Conservation (phyloP, 2,888 invertebrate genomes). For the Chymomyza caudatula region DNA sequence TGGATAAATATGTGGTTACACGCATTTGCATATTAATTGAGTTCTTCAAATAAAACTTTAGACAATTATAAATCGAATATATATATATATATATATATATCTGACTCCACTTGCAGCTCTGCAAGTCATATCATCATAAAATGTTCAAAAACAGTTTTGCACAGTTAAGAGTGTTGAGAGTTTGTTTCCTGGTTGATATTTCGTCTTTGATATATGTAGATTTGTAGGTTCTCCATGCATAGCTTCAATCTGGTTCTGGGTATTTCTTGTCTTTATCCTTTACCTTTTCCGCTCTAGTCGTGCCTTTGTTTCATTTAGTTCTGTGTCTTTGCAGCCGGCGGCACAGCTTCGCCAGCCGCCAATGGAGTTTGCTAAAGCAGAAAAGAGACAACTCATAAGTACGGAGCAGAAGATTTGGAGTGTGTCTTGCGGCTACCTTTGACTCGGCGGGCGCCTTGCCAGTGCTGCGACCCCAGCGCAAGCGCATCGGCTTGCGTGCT, state of each 20-base stretch:
- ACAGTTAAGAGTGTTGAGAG: slow-evolving; percentile 23
- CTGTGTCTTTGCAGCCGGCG: slow-evolving; percentile 40
- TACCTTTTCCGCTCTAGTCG: neutral
- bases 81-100: slow-evolving; percentile 25
- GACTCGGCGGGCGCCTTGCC: slow-evolving; percentile 54
- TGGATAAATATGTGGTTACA: slow-evolving; percentile 26
- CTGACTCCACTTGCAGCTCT: slow-evolving; percentile 20
- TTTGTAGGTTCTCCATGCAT: slow-evolving; percentile 19
- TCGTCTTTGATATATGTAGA: slow-evolving; percentile 23
- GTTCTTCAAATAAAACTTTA: slow-evolving; percentile 13
- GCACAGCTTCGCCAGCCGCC: slow-evolving; percentile 31
- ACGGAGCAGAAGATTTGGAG: neutral
- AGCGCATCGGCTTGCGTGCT: slow-evolving; percentile 74
- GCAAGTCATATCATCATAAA: slow-evolving; percentile 21
- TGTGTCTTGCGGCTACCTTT: slow-evolving; percentile 38
- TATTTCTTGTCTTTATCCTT: slow-evolving; percentile 27
- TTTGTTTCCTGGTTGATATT: slow-evolving; percentile 18
- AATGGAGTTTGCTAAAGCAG: slow-evolving; percentile 17
- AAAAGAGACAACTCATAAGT: neutral
- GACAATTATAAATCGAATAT: slow-evolving; percentile 5
- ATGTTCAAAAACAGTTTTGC: slow-evolving; percentile 37
- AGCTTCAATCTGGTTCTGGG: no score
- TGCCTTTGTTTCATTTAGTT: slow-evolving; percentile 36
- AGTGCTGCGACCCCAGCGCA: slow-evolving; percentile 77
- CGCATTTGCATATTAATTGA: neutral